Conservation (phyloP, 2,113 vertebrate genomes). For the Callorhinus ursinus region DNA sequence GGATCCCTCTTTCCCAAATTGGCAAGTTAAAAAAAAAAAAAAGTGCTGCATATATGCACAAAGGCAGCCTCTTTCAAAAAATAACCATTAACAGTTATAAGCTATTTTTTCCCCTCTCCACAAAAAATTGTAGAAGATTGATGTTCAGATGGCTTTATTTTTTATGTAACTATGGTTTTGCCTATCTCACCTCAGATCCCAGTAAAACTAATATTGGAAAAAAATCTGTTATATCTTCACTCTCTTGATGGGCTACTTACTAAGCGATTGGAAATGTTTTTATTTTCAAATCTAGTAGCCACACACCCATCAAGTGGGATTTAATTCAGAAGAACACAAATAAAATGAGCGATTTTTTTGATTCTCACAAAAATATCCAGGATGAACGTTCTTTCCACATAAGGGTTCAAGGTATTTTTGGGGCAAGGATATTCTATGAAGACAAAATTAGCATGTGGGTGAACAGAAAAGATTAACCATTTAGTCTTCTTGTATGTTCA, state of each 20-base stretch:
- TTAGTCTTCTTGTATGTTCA: conserved; percentile 53
- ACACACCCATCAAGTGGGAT: not conserved
- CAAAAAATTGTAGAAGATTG: conserved; percentile 45
- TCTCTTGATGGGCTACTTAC: not conserved
- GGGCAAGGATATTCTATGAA: conserved; percentile 50
- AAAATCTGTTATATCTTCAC: not conserved
- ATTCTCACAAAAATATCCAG: conserved; percentile 41
- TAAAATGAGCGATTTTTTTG: not conserved
- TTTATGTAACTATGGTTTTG: conserved; percentile 27
- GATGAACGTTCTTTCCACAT: conserved; percentile 31
- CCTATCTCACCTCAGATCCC: not conserved
- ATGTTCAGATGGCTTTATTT: conserved; percentile 50
- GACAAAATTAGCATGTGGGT: conserved; percentile 17
- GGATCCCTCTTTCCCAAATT: conserved; percentile 6
- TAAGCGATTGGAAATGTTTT: conserved; percentile 52
- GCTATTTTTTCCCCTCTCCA: not conserved
- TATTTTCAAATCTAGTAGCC: conserved; percentile 32
- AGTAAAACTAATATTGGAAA: conserved; percentile 1
- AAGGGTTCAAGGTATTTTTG: conserved; percentile 60
- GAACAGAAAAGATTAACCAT: not conserved
- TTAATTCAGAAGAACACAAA: conserved; percentile 58
- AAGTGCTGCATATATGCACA: conserved; percentile 27
- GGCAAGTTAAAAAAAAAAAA: conserved; percentile 17
- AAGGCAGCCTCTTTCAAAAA: conserved; percentile 28
- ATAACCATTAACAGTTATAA: conserved; percentile 36